Evolutionary conservation across 2,797 vertebrate species (phyloP), one percentile per base, ranked within the genome.

Genomic region (Trematocara caparti): DNA sequence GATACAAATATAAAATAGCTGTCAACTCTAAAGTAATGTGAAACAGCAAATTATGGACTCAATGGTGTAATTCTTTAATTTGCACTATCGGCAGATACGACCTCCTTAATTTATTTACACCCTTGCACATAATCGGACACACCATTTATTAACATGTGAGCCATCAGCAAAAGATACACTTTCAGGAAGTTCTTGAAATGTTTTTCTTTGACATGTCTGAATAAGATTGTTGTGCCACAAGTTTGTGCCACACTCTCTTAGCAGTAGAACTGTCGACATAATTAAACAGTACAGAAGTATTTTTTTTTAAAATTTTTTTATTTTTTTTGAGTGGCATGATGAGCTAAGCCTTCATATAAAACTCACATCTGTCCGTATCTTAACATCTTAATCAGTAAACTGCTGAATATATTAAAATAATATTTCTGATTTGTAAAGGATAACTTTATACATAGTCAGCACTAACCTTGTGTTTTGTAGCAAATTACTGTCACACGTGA

Each of bases 231-330:
- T 36, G 66, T 47, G 9, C 12, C 30, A 71, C 40, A 47, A 30
- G 6, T 27, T 71, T 71, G 40, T 71, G 43, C 6, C 40, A n/a
- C 40, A 27, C 10, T 47, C 66, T 30, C 66, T 30, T 40, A 21
- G 36, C 34, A 15, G 36, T 14, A 21, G 3, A 71, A 7, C 15
- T 5, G 21, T 45, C 4, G 24, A 17, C 14, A 30, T 17, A 71
- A 30, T 47, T 30, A 12, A 69, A 47, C 6, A 47, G 8, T 30
- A 71, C 14, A 30, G 14, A 14, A 69, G 8, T 24, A 30, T 69
- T 27, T 66, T 19, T 13, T 5, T 12, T 2, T 4, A 24, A 0
- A n/a, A n/a, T n/a, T n/a, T 2, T 10, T 32, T 27, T 5, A 0
- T 27, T 30, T 5, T 55, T 55, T 75, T 69, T 62, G 34, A 12